A percentile compares a stretch with the other conserved stretches of the same genome.
These are phyloP conservation scores for Promerops cafer DNA, from an alignment of 2,113 vertebrate genomes.

Conservation along the genomic window DNA sequence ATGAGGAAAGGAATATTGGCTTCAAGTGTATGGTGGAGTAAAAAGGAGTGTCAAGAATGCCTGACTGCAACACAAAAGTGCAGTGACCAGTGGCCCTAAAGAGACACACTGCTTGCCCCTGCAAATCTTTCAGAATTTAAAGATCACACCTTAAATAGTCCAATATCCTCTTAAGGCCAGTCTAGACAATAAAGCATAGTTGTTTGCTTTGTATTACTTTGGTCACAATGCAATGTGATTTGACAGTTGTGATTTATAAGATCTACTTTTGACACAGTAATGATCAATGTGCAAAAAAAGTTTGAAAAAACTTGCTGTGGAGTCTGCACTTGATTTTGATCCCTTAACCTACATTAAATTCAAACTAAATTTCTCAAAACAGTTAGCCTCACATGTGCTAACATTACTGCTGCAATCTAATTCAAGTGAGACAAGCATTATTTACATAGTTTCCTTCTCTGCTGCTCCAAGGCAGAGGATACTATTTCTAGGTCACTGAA, in stretches of 20 bases:
- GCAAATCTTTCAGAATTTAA: neutral
- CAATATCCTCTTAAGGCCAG: neutral
- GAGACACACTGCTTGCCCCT: neutral
- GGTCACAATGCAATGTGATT: neutral
- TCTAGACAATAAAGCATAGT: neutral
- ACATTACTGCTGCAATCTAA: neutral
- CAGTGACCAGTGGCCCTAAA: neutral
- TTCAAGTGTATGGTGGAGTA: neutral
- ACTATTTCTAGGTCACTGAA: neutral
- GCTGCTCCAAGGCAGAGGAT: neutral
- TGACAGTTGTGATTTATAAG: neutral
- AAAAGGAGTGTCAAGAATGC: neutral
- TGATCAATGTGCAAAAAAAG: neutral
- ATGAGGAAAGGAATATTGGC: neutral
- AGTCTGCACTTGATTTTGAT: neutral
- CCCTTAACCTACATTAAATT: neutral
- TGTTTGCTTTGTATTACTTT: neutral
- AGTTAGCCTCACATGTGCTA: neutral
- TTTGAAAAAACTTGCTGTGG: neutral
- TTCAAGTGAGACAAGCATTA: neutral
- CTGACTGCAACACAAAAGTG: neutral
- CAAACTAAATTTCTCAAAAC: neutral
- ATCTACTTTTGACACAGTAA: neutral
- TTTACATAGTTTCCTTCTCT: neutral
- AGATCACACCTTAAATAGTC: neutral